These are phyloP conservation scores for Strigops habroptila DNA, from an alignment of 2,113 vertebrate genomes.

Conservation along the genomic window DNA sequence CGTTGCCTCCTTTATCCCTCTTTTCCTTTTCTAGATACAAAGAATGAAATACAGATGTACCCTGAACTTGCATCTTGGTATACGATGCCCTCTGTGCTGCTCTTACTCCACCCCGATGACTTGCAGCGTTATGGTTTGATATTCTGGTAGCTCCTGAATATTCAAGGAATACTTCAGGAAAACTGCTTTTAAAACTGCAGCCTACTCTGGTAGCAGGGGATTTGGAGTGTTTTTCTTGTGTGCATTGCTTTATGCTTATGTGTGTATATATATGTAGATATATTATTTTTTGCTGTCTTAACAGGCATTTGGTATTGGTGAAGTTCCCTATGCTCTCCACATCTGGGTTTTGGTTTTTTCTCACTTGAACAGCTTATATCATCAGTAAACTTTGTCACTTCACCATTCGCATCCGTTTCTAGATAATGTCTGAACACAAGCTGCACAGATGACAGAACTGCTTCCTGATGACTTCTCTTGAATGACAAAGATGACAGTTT, in stretches of 20 bases:
- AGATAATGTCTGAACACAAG: not conserved
- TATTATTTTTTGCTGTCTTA: not conserved
- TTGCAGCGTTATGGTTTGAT: not conserved
- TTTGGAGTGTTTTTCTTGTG: not conserved
- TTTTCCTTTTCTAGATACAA: not conserved
- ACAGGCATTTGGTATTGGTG: not conserved
- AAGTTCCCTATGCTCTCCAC: not conserved
- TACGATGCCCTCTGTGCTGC: not conserved
- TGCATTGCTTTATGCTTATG: not conserved
- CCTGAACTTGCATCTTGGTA: not conserved
- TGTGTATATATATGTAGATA: not conserved
- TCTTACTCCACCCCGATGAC: not conserved
- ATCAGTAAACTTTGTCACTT: not conserved
- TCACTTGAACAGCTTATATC: not conserved
- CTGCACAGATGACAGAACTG: not conserved
- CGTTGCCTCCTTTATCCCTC: not conserved
- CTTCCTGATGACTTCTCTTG: not conserved
- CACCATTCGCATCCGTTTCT: not conserved
- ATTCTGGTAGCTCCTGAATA: not conserved
- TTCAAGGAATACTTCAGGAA: not conserved
- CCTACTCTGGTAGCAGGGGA: not conserved
- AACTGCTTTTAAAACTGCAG: not conserved
- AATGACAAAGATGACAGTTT: not conserved
- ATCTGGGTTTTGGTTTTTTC: not conserved
- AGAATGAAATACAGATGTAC: not conserved